Evolutionary conservation across 2,797 vertebrate genomes (phyloP).

Genomic region (Eutrigla gurnardus): DNA sequence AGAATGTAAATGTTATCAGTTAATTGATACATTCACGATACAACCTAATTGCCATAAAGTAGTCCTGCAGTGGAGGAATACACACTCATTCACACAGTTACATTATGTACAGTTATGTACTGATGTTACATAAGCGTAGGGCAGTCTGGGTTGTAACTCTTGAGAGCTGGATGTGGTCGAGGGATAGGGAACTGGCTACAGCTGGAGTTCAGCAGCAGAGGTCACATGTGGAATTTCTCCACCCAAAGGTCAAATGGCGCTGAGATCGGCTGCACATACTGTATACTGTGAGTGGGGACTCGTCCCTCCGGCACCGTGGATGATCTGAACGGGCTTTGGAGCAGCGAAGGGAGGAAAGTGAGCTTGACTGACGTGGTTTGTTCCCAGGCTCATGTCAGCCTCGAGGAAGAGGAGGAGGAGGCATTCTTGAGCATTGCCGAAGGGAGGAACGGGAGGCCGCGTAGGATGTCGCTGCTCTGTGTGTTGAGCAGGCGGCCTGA

Average conservation of each 20-base stretch:
- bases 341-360: background rate
- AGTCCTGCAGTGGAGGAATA: background rate
- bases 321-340: conserved; percentile 1
- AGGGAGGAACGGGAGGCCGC: conserved; percentile 48
- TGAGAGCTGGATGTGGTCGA: conserved; percentile 8
- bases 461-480: conserved; percentile 62
- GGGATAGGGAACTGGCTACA: conserved; percentile 46
- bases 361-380: conserved; percentile 18
- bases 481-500: conserved; percentile 66
- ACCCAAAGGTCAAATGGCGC: conserved; percentile 41
- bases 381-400: background rate
- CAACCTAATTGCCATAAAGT: background rate
- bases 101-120: background rate
- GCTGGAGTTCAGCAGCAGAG: conserved; percentile 48
- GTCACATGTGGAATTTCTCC: conserved; percentile 58
- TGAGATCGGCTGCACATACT: conserved; percentile 4
- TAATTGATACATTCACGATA: background rate
- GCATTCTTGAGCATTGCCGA: conserved; percentile 54
- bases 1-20: background rate
- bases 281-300: background rate
- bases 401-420: conserved; percentile 18
- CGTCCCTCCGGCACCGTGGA: background rate
- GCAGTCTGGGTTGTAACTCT: background rate
- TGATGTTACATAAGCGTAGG: conserved; percentile 4
- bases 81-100: background rate